A percentile compares a stretch with the other conserved stretches of the same genome.
phyloP scores from a whole-genome alignment of 1,140 invertebrate genomes.

The Aphaenogaster floridana region DNA sequence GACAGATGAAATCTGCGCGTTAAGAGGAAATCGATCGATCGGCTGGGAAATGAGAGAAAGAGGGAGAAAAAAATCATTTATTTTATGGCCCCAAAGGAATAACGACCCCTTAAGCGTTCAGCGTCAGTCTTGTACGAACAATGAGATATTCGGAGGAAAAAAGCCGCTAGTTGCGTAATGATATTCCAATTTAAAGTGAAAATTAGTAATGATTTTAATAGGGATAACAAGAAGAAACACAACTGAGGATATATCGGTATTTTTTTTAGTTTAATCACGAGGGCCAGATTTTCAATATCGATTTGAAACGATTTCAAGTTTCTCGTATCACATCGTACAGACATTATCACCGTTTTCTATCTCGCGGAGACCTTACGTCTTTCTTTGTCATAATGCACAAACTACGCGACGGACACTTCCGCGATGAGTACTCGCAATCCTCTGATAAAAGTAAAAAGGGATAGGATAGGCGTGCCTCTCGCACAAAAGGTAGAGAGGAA shows the following conservation, averaged over 20 bases:
- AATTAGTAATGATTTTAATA: neutral
- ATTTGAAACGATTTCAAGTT: neutral
- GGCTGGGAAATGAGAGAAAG: neutral
- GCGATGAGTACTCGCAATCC: constrained; percentile 44
- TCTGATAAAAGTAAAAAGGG: constrained; percentile 33
- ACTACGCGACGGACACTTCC: constrained; percentile 35
- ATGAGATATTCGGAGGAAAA: neutral
- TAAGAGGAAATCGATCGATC: constrained; percentile 26
- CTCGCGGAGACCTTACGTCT: neutral
- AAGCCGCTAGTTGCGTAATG: neutral
- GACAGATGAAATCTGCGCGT: constrained; percentile 41
- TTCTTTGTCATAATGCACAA: constrained; percentile 14
- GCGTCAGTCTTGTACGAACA: constrained; percentile 1
- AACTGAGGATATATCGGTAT: neutral
- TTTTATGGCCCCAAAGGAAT: constrained; percentile 15
- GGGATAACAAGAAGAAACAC: neutral
- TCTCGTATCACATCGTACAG: neutral
- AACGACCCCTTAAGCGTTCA: constrained; percentile 4
- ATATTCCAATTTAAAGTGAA: neutral
- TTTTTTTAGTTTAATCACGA: neutral
- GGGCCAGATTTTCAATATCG: neutral
- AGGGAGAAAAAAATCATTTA: constrained; percentile 4
- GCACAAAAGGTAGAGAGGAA: constrained; percentile 24
- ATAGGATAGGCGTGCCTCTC: neutral
- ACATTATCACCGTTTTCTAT: neutral